phyloP scores from a whole-genome alignment of 2,113 vertebrate species.

The Micromys minutus region DNA sequence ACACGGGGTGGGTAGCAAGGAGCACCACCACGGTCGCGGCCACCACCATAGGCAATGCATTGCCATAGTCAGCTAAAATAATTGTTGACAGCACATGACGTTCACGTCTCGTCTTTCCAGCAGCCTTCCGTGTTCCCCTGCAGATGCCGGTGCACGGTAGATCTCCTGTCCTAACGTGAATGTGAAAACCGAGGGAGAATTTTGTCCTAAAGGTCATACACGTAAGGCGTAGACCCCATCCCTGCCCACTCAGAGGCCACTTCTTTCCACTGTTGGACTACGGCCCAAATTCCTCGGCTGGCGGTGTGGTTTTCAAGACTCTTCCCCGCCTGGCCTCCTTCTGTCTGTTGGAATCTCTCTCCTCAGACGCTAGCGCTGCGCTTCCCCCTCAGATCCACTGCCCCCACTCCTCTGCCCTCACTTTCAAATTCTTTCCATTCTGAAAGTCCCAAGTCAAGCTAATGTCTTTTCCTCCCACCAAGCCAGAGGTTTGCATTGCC shows the following conservation, averaged over 20 bases:
- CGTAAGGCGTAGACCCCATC: background rate
- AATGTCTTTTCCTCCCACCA: background rate
- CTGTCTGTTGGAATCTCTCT: background rate
- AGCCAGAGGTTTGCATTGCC: background rate
- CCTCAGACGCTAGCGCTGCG: background rate
- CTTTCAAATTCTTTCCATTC: slow-evolving; percentile 21
- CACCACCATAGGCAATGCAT: background rate
- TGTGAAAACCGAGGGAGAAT: background rate
- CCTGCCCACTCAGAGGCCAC: background rate
- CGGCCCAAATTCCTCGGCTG: background rate
- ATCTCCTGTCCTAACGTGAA: too few relatives aligned
- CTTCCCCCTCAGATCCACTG: background rate
- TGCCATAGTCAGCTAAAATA: background rate
- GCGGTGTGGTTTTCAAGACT: background rate
- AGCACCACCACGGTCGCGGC: too few relatives aligned
- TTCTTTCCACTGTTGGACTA: background rate
- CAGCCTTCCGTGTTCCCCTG: background rate
- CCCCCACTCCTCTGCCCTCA: background rate
- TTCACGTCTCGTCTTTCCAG: background rate
- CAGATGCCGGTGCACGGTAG: too few relatives aligned
- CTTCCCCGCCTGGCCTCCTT: background rate
- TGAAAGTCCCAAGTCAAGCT: background rate
- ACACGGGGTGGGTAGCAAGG: too few relatives aligned
- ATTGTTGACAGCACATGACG: background rate
- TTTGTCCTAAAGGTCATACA: background rate